Evolutionary conservation across 2,888 invertebrate species (phyloP).

Genomic region (Patella pellucida): DNA sequence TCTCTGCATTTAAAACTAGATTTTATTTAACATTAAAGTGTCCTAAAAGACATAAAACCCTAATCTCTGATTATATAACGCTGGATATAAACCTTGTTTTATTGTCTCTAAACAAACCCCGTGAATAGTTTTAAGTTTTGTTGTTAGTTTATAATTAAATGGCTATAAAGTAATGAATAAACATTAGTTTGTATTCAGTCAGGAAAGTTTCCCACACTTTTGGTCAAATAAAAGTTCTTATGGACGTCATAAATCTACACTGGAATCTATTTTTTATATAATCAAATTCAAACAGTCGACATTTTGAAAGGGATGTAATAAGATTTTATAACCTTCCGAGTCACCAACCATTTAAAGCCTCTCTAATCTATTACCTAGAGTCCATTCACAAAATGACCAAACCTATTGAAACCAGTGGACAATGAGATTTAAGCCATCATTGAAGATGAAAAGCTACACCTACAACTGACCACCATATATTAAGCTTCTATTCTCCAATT

Average conservation of each 20-base stretch:
- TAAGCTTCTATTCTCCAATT: not conserved
- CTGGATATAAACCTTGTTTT: no score
- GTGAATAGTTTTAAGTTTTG: no score
- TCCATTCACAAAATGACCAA: not conserved
- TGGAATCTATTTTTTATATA: slow-evolving; percentile 10
- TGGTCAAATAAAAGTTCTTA: not conserved
- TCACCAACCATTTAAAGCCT: no score
- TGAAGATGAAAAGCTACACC: no score
- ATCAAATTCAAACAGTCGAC: not conserved
- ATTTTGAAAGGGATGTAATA: no score
- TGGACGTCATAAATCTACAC: not conserved
- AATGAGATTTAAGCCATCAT: not conserved
- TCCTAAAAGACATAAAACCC: no score
- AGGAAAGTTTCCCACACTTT: not conserved
- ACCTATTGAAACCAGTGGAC: slow-evolving; percentile 4
- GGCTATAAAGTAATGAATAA: slow-evolving; percentile 7
- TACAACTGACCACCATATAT: not conserved
- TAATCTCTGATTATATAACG: no score
- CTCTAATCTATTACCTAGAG: slow-evolving; percentile 1
- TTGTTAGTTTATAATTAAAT: not conserved
- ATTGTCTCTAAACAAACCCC: no score
- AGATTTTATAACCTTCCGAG: no score
- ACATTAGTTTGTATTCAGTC: slow-evolving; percentile 5
- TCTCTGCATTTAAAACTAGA: no score
- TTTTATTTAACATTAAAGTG: no score